These are phyloP conservation scores for Brotogeris chrysoptera DNA, from an alignment of 2,797 vertebrate species.

Conservation along the genomic window DNA sequence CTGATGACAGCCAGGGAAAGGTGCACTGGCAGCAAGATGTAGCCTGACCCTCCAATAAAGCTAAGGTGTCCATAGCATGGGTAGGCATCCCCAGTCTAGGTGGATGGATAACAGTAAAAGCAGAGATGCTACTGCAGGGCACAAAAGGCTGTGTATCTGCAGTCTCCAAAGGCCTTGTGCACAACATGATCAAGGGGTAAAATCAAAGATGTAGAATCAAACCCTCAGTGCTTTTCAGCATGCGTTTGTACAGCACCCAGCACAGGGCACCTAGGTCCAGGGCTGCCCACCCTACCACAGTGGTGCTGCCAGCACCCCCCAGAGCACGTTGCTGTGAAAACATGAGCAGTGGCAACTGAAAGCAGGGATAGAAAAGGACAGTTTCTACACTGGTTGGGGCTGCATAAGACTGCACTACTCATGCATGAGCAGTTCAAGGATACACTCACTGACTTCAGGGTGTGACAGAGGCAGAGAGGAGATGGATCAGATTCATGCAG, in stretches of 20 bases:
- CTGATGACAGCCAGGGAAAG: neutral
- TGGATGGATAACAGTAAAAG: neutral
- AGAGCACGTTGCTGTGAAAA: neutral
- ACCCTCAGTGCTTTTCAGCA: neutral
- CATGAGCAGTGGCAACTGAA: rapidly evolving
- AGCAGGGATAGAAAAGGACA: neutral
- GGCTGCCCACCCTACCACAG: neutral
- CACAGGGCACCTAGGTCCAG: rapidly evolving
- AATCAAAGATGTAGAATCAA: neutral
- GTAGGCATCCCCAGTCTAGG: neutral
- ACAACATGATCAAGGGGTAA: neutral
- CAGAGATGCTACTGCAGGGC: neutral
- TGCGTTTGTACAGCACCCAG: neutral
- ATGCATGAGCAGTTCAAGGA: rapidly evolving
- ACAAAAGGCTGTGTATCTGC: neutral
- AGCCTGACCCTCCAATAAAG: neutral
- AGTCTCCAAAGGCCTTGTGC: neutral
- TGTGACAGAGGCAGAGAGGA: neutral
- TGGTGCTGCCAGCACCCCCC: neutral
- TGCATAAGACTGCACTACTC: neutral
- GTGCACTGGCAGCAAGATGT: neutral
- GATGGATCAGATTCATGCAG: neutral
- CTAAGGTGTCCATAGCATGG: neutral
- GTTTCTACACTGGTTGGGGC: neutral
- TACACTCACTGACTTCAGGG: neutral